Conservation (phyloP, 2,113 vertebrate species). For the Eurystomus gularis region DNA sequence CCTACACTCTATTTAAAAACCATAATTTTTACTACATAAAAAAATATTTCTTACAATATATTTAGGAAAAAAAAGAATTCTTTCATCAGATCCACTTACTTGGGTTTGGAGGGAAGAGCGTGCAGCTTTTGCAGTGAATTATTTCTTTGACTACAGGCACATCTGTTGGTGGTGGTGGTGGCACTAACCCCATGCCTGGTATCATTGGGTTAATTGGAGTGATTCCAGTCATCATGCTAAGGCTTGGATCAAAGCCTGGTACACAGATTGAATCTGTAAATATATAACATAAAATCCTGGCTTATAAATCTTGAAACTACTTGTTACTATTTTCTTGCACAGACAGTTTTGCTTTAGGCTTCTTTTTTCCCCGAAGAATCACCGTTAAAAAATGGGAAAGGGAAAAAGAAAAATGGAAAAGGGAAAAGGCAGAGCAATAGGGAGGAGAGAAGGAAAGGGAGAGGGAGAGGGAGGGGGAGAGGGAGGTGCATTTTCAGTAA, state of each 20-base stretch:
- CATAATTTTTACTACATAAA: background rate
- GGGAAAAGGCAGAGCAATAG: background rate
- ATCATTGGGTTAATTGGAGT: constrained; percentile 92
- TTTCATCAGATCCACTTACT: constrained; percentile 81
- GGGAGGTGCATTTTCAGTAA: background rate
- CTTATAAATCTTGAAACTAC: constrained; percentile 21
- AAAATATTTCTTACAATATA: background rate
- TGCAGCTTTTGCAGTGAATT: constrained; percentile 95
- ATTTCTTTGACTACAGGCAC: constrained; percentile 92
- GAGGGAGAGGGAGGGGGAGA: background rate
- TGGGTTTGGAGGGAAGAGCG: constrained; percentile 95
- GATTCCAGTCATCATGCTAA: constrained; percentile 89
- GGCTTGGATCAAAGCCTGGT: constrained; percentile 88
- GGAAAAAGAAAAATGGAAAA: background rate
- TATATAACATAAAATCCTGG: constrained; percentile 44
- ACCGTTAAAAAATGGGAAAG: background rate
- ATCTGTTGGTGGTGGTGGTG: constrained; percentile 82
- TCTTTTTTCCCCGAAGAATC: background rate
- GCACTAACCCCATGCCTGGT: constrained; percentile 87
- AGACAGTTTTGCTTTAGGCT: background rate
- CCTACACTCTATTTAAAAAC: background rate
- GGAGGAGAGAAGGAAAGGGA: background rate
- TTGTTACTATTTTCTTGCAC: background rate
- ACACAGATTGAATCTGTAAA: constrained; percentile 91
- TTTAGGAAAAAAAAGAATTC: background rate